Conservation (phyloP, 2,113 vertebrate genomes). For the Microcebus ravelobensis region DNA sequence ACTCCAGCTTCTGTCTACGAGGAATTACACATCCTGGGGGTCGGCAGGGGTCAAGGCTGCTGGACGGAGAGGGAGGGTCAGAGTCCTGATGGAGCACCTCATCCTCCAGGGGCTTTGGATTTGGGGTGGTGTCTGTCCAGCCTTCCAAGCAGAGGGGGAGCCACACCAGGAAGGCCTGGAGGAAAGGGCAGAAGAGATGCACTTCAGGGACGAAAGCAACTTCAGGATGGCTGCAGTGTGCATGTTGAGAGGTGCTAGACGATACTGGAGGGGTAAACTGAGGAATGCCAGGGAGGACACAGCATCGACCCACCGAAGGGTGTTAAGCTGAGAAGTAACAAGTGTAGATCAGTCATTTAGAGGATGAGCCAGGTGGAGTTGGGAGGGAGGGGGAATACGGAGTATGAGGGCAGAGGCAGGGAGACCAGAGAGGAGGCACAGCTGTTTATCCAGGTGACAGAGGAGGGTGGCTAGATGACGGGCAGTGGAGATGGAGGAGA, state of each 20-base stretch:
- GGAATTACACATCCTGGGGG: no score
- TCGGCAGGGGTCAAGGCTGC: no score
- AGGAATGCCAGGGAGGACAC: not conserved
- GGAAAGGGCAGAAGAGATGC: not conserved
- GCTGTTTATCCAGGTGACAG: not conserved
- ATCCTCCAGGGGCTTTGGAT: not conserved
- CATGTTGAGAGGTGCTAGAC: accelerated
- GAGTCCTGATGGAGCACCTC: accelerated
- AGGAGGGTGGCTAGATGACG: not conserved
- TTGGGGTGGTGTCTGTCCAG: not conserved
- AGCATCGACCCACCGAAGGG: not conserved
- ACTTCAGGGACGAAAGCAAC: not conserved
- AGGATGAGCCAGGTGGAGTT: not conserved
- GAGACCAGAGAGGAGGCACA: not conserved
- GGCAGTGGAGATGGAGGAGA: not conserved
- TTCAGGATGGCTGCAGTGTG: not conserved
- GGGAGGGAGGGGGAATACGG: no score
- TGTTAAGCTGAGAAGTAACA: not conserved
- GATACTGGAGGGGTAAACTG: no score
- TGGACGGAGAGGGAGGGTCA: no score
- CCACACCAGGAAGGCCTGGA: not conserved
- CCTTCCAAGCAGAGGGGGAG: not conserved
- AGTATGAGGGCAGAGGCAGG: not conserved
- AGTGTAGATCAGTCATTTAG: accelerated
- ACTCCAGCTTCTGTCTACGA: not conserved